Evolutionary conservation across 2,113 vertebrate genomes (phyloP), one percentile per base, ranked within the genome.

Genomic region (Colinus virginianus): DNA sequence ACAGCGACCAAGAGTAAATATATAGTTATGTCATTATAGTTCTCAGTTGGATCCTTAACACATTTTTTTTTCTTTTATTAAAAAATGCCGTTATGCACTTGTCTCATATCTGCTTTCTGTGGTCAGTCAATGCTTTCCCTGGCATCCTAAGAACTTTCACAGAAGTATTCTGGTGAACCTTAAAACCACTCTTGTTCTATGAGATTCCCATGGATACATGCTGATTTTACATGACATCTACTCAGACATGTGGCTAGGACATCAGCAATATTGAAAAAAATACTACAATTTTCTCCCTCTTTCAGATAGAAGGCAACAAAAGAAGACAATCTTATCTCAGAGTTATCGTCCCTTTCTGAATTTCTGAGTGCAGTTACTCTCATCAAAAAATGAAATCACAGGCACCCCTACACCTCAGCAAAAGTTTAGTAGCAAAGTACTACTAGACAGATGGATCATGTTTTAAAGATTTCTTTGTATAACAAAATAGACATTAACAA

Each of bases 391-490:
- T 9, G 3, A 72, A 68, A 80, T 92, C 66, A 69, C 55, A 84
- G 45, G 23, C 42, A 76, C 26, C 14, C 21, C 16, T 28, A 77
- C 12, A 49, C 45, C 79, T 53, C 67, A 78, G 69, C 49, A 71
- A 82, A 88, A 13, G 20, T 88, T 77, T 92, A 86, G 64, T 48
- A 95, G 58, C 36, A 84, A 78, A 87, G 78, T 38, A 46, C 28
- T 64, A 62, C 42, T 58, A 83, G 58, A 69, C 53, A 82, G 46
- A 86, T 76, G 48, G 64, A 86, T 78, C 48, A 34, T 85, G 40
- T 87, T 90, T 86, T 14, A 62, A 71, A 53, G 43, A 72, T 92
- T 96, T 82, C 70, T 74, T 58, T 74, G 42, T 36, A 51, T 79
- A 69, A 56, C 26, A 80, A 84, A 90, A 82, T 32, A 90, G 68